These are phyloP conservation scores for Peromyscus aztecus DNA, from an alignment of 2,797 vertebrate species.

Conservation along the genomic window DNA sequence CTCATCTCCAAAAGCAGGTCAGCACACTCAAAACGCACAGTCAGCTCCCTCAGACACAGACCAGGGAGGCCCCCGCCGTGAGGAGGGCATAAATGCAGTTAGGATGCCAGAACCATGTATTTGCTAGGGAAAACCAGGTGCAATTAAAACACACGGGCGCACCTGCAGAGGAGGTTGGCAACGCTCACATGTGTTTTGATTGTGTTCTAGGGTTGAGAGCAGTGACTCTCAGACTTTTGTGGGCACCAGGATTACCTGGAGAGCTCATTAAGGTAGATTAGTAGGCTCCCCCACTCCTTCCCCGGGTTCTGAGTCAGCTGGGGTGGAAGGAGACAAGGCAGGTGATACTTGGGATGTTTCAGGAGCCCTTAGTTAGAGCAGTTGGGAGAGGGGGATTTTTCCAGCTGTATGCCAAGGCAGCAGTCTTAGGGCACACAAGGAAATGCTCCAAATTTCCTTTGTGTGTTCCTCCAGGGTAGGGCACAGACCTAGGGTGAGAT, in stretches of 20 bases:
- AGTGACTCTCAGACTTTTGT: constrained; percentile 1
- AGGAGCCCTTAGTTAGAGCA: background rate
- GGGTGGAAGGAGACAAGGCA: background rate
- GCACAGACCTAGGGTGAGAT: background rate
- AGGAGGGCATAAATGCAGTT: background rate
- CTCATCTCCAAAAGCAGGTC: constrained; percentile 28
- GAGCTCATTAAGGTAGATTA: background rate
- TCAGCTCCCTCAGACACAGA: background rate
- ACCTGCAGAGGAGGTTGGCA: background rate
- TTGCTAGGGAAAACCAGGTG: background rate
- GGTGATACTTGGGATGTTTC: background rate
- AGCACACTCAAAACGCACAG: background rate
- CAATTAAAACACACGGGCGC: constrained; percentile 22
- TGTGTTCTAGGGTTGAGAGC: background rate
- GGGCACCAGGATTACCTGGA: background rate
- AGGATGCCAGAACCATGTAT: background rate
- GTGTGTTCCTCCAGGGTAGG: background rate
- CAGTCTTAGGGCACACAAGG: background rate
- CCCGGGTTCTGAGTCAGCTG: background rate
- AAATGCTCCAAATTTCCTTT: background rate
- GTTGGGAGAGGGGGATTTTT: background rate
- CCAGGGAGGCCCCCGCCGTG: background rate
- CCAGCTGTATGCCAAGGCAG: background rate
- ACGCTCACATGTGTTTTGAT: background rate
- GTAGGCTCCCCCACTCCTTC: background rate